These are phyloP conservation scores for Pampus argenteus DNA, from an alignment of 2,797 vertebrate genomes.

Conservation along the genomic window DNA sequence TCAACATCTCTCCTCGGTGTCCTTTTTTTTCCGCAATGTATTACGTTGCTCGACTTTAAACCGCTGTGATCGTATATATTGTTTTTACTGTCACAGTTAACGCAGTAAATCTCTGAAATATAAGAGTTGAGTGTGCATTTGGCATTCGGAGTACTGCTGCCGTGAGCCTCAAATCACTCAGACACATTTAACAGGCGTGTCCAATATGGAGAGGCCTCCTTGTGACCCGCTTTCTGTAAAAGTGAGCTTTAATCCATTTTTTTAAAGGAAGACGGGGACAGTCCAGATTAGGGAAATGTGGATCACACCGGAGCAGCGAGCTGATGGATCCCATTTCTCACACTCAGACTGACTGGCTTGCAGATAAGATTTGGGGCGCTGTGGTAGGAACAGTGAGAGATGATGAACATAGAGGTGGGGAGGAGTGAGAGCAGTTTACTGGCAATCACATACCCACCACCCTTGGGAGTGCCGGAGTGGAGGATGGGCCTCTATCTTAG, in stretches of 20 bases:
- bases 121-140: slow-evolving; percentile 32
- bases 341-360: slow-evolving; percentile 54
- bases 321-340: slow-evolving; percentile 75
- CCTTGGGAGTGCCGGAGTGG: slow-evolving; percentile 56
- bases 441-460: slow-evolving; percentile 62
- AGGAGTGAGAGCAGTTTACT: slow-evolving; percentile 72
- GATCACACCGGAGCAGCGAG: slow-evolving; percentile 66
- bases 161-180: slow-evolving; percentile 39
- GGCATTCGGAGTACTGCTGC: slow-evolving; percentile 17
- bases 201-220: slow-evolving; percentile 53
- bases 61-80: slow-evolving; percentile 24
- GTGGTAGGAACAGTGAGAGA: slow-evolving; percentile 67
- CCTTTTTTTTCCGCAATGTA: slow-evolving; percentile 25
- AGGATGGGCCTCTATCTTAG: slow-evolving; percentile 58
- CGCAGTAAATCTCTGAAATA: slow-evolving; percentile 28
- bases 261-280: slow-evolving; percentile 66
- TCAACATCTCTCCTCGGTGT: slow-evolving; percentile 28
- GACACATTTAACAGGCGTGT: slow-evolving; percentile 54
- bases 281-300: slow-evolving; percentile 75
- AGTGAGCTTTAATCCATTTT: slow-evolving; percentile 76
- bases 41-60: slow-evolving; percentile 32
- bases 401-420: slow-evolving; percentile 66
- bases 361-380: slow-evolving; percentile 72
- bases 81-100: slow-evolving; percentile 46
- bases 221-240: slow-evolving; percentile 67